phyloP scores from a whole-genome alignment of 53 echinoderm and acorn worm species.

The Glandiceps talaboti region DNA sequence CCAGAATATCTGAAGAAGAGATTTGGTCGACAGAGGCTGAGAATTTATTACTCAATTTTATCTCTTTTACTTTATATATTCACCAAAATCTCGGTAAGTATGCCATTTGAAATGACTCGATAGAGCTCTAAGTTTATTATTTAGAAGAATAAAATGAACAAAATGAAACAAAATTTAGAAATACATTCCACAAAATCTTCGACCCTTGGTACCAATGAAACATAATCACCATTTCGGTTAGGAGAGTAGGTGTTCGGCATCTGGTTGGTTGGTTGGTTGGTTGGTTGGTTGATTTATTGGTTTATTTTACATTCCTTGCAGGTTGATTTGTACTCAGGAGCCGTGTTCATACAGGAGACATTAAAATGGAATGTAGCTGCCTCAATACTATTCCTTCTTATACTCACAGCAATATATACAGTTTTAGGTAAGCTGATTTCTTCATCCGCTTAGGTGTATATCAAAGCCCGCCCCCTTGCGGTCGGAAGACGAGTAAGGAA shows the following conservation, averaged over 20 bases:
- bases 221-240: no score
- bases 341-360: constrained; percentile 76
- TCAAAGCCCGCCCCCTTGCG: no score
- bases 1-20: constrained; percentile 80
- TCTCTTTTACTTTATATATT: constrained; percentile 84
- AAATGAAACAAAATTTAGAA: no score
- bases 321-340: constrained; percentile 87
- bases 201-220: no score
- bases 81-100: constrained; percentile 89
- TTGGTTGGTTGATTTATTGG: neutral
- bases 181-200: no score
- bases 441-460: no score
- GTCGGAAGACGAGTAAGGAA: no score
- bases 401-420: constrained; percentile 67
- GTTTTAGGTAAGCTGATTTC: constrained; percentile 62
- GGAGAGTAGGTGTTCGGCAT: no score
- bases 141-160: no score
- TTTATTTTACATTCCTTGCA: constrained; percentile 2
- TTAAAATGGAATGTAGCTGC: constrained; percentile 67
- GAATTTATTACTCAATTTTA: constrained; percentile 69
- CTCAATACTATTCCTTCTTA: constrained; percentile 44
- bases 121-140: no score
- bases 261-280: no score
- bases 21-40: constrained; percentile 65
- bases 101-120: no score